Conservation (phyloP, 1,140 invertebrate species). For the Agrypnia vestita region DNA sequence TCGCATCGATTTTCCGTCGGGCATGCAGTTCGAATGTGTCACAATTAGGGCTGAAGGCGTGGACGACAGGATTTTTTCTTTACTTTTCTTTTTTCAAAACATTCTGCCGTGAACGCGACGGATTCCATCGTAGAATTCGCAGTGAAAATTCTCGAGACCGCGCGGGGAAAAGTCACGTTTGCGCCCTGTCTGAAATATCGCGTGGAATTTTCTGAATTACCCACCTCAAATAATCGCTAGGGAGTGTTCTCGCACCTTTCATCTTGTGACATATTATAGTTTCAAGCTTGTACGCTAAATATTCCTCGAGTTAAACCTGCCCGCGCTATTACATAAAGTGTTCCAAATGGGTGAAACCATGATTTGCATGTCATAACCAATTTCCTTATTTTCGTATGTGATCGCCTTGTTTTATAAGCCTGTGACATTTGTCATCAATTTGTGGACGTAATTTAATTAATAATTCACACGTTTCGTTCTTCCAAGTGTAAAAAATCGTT, state of each 20-base stretch:
- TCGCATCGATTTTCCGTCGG: conserved; percentile 46
- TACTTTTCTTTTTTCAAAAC: conserved; percentile 36
- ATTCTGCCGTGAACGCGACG: conserved; percentile 9
- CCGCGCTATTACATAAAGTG: conserved; percentile 15
- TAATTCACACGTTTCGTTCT: conserved; percentile 9
- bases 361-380: conserved; percentile 12
- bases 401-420: conserved; percentile 20
- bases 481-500: conserved; percentile 19
- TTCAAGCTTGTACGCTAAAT: not conserved
- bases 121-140: not conserved
- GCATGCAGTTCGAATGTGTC: conserved; percentile 37
- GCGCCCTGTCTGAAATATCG: not conserved
- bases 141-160: not conserved
- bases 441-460: conserved; percentile 26
- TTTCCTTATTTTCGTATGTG: conserved; percentile 2
- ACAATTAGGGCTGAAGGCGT: conserved; percentile 33
- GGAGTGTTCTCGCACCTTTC: conserved; percentile 11
- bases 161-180: not conserved
- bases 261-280: not conserved
- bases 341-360: conserved; percentile 4
- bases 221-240: conserved; percentile 12
- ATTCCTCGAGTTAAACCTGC: not conserved
- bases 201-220: conserved; percentile 18
- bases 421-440: not conserved
- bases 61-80: conserved; percentile 39